A percentile compares a stretch with the other conserved stretches of the same genome.
Conservation (phyloP, 92 coral and sea anemone genomes). For the Epizoanthus ramosus region DNA sequence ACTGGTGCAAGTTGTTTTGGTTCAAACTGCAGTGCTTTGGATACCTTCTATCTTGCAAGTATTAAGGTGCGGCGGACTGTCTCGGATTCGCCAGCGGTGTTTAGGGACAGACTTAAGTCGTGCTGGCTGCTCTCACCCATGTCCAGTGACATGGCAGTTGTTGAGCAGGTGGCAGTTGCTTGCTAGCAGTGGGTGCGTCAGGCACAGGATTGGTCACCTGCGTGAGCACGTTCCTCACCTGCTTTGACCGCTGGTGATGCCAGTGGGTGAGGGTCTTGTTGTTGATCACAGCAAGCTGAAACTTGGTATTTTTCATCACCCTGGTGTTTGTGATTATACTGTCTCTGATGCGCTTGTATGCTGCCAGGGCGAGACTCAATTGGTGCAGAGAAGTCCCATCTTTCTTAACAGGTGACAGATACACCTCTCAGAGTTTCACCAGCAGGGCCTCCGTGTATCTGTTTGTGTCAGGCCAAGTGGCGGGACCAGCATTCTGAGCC, state of each 20-base stretch:
- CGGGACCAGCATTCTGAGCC: conserved; percentile 62
- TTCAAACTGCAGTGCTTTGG: too few relatives aligned
- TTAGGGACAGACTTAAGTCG: not conserved
- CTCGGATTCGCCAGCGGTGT: conserved; percentile 39
- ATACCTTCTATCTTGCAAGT: not conserved
- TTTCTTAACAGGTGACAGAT: conserved; percentile 46
- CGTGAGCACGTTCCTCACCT: not conserved
- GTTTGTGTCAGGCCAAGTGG: conserved; percentile 73
- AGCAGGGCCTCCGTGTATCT: conserved; percentile 65
- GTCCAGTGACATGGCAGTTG: too few relatives aligned
- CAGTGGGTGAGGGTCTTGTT: conserved; percentile 29
- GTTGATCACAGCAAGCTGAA: conserved; percentile 41
- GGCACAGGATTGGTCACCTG: too few relatives aligned
- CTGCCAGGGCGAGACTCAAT: conserved; percentile 44
- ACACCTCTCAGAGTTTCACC: conserved; percentile 45
- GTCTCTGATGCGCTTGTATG: not conserved
- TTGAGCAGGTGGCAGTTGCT: too few relatives aligned
- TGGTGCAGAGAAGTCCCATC: conserved; percentile 43
- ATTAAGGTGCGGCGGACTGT: not conserved
- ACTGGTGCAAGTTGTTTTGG: not conserved
- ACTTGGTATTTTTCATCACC: conserved; percentile 17
- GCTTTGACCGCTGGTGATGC: conserved; percentile 34
- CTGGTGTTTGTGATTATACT: not conserved
- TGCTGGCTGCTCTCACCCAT: too few relatives aligned
- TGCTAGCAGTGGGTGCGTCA: too few relatives aligned